These are phyloP conservation scores for Netelia melanura DNA, from an alignment of 2,888 invertebrate species.

Conservation along the genomic window DNA sequence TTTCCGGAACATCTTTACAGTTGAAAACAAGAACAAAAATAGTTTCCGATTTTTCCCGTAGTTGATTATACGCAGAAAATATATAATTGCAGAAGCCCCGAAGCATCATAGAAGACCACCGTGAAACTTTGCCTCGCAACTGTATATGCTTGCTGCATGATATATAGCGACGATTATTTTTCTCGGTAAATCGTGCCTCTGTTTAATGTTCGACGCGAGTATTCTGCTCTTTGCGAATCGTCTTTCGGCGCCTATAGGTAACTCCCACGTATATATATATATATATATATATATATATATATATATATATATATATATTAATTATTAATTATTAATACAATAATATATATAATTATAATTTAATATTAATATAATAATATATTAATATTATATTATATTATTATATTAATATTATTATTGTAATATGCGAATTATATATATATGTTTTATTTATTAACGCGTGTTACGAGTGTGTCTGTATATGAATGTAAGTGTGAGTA, in stretches of 20 bases:
- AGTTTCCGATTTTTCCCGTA: neutral
- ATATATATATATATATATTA: too few species aligned
- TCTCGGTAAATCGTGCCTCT: constrained; percentile 46
- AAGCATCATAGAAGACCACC: neutral
- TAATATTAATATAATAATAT: too few species aligned
- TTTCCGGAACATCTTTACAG: neutral
- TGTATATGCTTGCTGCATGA: constrained; percentile 4
- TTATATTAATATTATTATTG: too few species aligned
- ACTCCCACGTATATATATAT: neutral
- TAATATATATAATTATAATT: too few species aligned
- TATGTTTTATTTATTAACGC: constrained; percentile 1
- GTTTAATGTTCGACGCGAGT: constrained; percentile 59
- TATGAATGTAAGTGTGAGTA: constrained; percentile 1
- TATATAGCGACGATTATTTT: constrained; percentile 26
- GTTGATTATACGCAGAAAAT: neutral
- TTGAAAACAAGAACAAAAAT: neutral
- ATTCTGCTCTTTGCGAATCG: constrained; percentile 42
- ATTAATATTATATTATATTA: too few species aligned
- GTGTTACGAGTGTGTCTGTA: neutral
- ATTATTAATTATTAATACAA: too few species aligned
- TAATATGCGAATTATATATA: neutral
- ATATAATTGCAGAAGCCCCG: neutral
- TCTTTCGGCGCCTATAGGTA: neutral
- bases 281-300: too few species aligned
- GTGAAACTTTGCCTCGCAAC: constrained; percentile 26